Base-by-base conservation (phyloP, 1,140 invertebrate genomes). In the Helicoverpa zea region DNA sequence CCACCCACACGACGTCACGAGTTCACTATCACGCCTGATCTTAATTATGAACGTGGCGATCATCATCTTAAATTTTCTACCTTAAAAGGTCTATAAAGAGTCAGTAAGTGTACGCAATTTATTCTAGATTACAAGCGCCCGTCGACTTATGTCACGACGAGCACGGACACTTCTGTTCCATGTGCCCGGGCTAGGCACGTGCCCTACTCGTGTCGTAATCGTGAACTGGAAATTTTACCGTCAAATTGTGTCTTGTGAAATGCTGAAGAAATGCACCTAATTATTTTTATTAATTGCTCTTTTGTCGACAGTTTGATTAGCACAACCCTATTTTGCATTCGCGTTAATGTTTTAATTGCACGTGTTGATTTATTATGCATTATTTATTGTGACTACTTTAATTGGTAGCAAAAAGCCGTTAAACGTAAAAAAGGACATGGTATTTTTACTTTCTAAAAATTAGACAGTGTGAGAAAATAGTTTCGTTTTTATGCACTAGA, bases 71-170 rank as follows among this genome's bases (percentile, higher is more conserved):
- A 94, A 94, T 93, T 94, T 91, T 92, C 90, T 94, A 89, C 92
- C 92, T 91, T 94, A 95, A 94, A 94, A 93, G 92, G 92, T 94
- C 90, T 92, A 92, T 94, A 95, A 94, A 94, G 91, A 93, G 92
- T 91, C 90, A 85, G 90, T 91, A 91, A 93, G 90, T 92, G 89
- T 94, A 95, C 92, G 92, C 91, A 94, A 94, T 94, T 92, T 94
- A 93, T 93, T 86, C 89, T 83, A 94, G 93, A 94, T 94, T 94
- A 90, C 89, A 85, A 87, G 86, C 87, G 86, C 89, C 86, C 84
- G 87, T 76, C 82, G 79, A 87, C 88, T 91, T 91, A 90, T 93
- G 92, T 94, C 93, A 94, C 93, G 93, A 94, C 88, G 73, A 84
- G 70, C 76, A 76, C 83, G 89, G 88, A 93, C 92, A 94, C 93